Conservation (phyloP, 2,797 vertebrate species). For the Diceros bicornis region DNA sequence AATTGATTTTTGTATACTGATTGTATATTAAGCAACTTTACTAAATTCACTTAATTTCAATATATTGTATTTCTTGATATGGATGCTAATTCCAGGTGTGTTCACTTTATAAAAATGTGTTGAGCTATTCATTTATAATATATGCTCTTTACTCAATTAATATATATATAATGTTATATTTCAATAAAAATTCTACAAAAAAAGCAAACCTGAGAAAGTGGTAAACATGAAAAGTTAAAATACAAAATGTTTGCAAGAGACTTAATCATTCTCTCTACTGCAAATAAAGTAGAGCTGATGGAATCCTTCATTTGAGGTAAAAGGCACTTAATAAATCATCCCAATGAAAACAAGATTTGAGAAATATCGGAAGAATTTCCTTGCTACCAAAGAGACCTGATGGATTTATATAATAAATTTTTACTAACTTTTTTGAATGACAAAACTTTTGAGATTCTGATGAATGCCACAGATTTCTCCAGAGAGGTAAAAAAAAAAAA, state of each 20-base stretch:
- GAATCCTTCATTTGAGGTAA: not conserved
- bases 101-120: not conserved
- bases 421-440: not conserved
- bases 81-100: not conserved
- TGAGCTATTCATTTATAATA: not conserved
- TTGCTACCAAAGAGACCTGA: not conserved
- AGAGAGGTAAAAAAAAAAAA: not conserved
- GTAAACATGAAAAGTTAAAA: not conserved
- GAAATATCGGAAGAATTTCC: not conserved
- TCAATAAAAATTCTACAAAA: slow-evolving; percentile 24
- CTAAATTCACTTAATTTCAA: slow-evolving; percentile 20
- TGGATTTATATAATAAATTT: not conserved
- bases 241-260: not conserved
- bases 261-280: not conserved
- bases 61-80: not conserved
- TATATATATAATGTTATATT: not conserved
- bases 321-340: not conserved
- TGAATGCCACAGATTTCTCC: not conserved
- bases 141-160: not conserved
- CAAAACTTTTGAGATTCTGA: not conserved
- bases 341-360: not conserved
- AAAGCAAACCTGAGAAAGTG: not conserved
- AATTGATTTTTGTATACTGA: not conserved
- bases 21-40: not conserved
- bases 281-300: not conserved